Base-by-base conservation (phyloP, 2,113 vertebrate genomes). In the Laterallus jamaicensis region DNA sequence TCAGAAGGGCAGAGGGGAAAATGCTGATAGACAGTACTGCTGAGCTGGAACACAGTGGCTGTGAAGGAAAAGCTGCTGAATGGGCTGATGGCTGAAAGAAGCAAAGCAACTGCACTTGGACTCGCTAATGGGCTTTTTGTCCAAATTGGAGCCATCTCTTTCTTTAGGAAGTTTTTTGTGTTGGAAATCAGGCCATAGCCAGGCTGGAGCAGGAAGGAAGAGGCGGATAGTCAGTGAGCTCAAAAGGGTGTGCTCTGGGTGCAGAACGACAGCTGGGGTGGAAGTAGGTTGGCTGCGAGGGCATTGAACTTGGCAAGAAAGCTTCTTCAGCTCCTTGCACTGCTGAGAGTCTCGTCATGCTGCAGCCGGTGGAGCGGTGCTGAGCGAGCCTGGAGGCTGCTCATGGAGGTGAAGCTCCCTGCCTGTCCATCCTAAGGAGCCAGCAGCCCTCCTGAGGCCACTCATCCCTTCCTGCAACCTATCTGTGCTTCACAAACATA, bases 201-300 rank as follows among this genome's bases (percentile, higher is more conserved):
- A n/a, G 95, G 68, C 93, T 79, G 95, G 69, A 75, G 89, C 92
- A 95, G 96, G 95, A 96, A 96, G 95, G 91, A 95, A 92, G 96
- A 91, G 94, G 91, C 39, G 15, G 91, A 47, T 8, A 35, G 90
- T 39, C 24, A 52, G 90, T 54, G 77, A 54, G 80, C 76, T 95
- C 71, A 44, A 4, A 52, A 50, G 93, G 76, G 47, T 47, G 73
- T 92, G 92, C 95, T 96, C 49, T 42, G 93, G 80, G 22, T 93
- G 74, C 86, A 92, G 47, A 93, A 42, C 1, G 22, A 21, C 82
- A 75, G 76, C 55, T 35, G 11, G 63, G 73, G 67, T 67, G 73
- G 67, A 44, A 64, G 83, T 79, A 81, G 92, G 32, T 40, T 90
- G 93, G 52, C 60, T 94, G 79, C 0, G 0, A 83, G 95, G 88